Evolutionary conservation across 2,113 vertebrate species (phyloP), one percentile per base, ranked within the genome.

Genomic region (Caranx melampygus): DNA sequence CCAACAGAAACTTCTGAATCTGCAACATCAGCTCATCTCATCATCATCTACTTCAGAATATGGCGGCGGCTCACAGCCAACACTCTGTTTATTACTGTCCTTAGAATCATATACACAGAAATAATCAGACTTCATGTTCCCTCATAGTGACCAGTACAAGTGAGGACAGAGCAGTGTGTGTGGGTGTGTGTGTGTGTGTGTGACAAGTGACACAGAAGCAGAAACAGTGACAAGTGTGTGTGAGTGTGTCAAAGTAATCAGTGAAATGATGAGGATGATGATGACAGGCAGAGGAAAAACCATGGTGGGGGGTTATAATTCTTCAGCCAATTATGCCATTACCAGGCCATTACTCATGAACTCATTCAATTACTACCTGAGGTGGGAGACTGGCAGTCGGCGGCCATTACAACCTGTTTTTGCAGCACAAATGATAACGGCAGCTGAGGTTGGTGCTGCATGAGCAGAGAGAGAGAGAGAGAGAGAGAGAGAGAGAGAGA

Each of bases 311-410:
- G 26, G 26, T 26, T 26, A 26, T 63, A 47, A 86, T 69, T 75
- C 35, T 64, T 74, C 58, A 62, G 33, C 57, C 64, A 80, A 81
- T 87, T 83, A 81, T n/a, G 52, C 58, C 63, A 87, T 87, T 82
- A 88, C 71, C 62, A 77, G 21, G 61, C 70, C 61, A 81, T 87
- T 82, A 86, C 68, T 80, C 45, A 67, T 44, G 37, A 88, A 87
- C 35, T 86, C 69, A 61, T 62, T 86, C 81, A 66, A 66, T 81
- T 37, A 74, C 68, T 18, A 81, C 55, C 16, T 26, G 40, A 47
- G 77, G 51, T 64, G 26, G 66, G 68, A 81, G 65, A 81, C 70
- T 14, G 61, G 78, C 59, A n/a, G 54, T 8, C 47, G 26, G 67
- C 31, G 0, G 79, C 77, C 87, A 81, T 89, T 76, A 62, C 55